Base-by-base conservation (phyloP, 2,888 invertebrate genomes). In the Drosophila diplacantha region DNA sequence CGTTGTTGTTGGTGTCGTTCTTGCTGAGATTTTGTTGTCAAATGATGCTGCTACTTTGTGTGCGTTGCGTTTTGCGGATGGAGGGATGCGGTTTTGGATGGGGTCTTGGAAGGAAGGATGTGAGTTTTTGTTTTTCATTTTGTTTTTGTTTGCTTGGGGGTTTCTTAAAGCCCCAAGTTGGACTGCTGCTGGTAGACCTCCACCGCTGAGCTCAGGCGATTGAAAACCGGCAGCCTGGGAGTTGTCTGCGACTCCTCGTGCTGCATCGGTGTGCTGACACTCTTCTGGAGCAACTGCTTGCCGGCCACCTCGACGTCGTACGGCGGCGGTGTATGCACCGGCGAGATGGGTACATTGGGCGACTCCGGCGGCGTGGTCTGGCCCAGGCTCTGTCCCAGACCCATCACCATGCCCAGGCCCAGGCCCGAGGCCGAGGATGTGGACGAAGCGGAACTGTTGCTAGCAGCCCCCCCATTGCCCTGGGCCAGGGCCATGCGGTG, bases 161-260 rank as follows among this genome's bases (percentile, higher is more conserved):
- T 18, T 1, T 24, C 47, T 73, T 84, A 86, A 61, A 85, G 82
- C 59, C 83, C 84, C 74, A 83, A 62, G 62, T 85, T 84, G 62
- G 79, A 78, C 63, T 81, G 85, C 72, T 73, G 74, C 66, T 74
- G 68, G 50, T 54, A 72, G 11, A 44, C 54, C 52, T 90, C 87
- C 66, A 90, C 84, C 57, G 90, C 89, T 72, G 90, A 91, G 84
- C 92, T 91, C 83, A 93, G 90, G 83, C 92, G 90, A 88, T 93
- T 93, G 90, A 95, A 95, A 34, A 95, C 95, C 43, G 95, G 95
- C 87, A 95, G 91, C 80, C 95, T 90, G 51, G 92, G 91, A 56
- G 18, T 18, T 5, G 44, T 14, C 31, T 41, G 41, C 6, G 61
- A 65, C 66, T 81, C 79, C 65, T 82, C 79, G 26, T 73, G 71